These are phyloP conservation scores for Entosphenus tridentatus DNA, from an alignment of 2,113 vertebrate genomes.

Conservation along the genomic window DNA sequence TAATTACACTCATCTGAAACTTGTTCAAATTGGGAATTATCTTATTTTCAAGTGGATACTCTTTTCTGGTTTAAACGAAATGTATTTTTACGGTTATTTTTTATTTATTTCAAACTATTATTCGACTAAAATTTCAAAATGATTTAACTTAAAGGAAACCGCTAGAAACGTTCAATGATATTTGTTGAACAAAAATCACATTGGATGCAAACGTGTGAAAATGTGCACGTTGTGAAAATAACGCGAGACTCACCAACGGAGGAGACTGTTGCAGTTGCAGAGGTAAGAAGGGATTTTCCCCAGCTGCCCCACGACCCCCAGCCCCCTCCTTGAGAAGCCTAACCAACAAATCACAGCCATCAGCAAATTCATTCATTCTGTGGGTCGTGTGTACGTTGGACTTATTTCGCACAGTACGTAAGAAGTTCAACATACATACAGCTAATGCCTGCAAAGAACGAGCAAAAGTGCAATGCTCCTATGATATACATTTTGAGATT, in stretches of 20 bases:
- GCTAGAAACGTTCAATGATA: neutral
- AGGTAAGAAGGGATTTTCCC: neutral
- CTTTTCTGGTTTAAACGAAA: neutral
- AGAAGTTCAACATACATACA: too few species aligned
- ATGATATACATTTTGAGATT: too few species aligned
- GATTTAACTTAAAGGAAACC: neutral
- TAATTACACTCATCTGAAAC: neutral
- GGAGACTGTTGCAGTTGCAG: conserved; percentile 1
- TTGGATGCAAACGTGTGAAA: neutral
- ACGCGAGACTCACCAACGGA: conserved; percentile 1
- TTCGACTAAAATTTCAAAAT: neutral
- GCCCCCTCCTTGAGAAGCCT: too few species aligned
- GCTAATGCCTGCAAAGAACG: too few species aligned
- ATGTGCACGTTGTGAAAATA: neutral
- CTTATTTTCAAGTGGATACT: too few species aligned
- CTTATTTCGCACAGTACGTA: too few species aligned
- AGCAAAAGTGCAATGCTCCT: too few species aligned
- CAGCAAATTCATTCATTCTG: too few species aligned
- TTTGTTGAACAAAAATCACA: neutral
- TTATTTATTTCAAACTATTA: neutral
- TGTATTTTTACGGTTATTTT: neutral
- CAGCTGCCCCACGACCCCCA: neutral
- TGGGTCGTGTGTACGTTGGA: too few species aligned
- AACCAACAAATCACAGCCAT: too few species aligned
- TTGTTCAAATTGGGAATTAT: too few species aligned